Conservation (phyloP, 2,113 vertebrate species). For the Notiomystis cincta region DNA sequence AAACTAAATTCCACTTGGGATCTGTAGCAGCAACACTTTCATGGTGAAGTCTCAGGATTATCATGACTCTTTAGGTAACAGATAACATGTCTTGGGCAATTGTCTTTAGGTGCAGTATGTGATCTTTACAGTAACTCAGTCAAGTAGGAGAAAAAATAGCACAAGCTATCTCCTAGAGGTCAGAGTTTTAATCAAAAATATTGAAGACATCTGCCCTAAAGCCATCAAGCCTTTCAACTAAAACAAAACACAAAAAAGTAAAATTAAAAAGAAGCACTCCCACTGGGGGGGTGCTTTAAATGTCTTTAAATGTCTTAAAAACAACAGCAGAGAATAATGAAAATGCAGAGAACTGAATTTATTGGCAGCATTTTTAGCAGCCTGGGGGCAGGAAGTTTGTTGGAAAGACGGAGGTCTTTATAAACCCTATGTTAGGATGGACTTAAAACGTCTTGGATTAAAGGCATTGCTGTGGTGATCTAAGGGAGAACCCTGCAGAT, state of each 20-base stretch:
- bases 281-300: not conserved
- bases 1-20: not conserved
- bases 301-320: not conserved
- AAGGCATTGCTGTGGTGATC: not conserved
- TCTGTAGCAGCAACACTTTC: not conserved
- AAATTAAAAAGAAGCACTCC: not conserved
- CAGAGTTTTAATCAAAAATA: conserved; percentile 1
- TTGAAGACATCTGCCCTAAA: not conserved
- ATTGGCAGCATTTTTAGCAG: not conserved
- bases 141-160: not conserved
- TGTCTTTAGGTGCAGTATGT: not conserved
- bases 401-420: not conserved
- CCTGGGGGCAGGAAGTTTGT: not conserved
- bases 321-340: not conserved
- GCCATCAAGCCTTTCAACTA: not conserved
- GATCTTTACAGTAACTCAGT: not conserved
- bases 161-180: not conserved
- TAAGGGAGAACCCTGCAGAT: not conserved
- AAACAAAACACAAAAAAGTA: not conserved
- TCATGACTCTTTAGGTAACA: not conserved
- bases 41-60: not conserved
- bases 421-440: not conserved
- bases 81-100: not conserved
- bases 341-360: not conserved
- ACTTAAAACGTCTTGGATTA: not conserved